Evolutionary conservation across 92 coral and sea anemone species (phyloP), one percentile per base, ranked within the genome.

Genomic region (Blastomussa wellsi): DNA sequence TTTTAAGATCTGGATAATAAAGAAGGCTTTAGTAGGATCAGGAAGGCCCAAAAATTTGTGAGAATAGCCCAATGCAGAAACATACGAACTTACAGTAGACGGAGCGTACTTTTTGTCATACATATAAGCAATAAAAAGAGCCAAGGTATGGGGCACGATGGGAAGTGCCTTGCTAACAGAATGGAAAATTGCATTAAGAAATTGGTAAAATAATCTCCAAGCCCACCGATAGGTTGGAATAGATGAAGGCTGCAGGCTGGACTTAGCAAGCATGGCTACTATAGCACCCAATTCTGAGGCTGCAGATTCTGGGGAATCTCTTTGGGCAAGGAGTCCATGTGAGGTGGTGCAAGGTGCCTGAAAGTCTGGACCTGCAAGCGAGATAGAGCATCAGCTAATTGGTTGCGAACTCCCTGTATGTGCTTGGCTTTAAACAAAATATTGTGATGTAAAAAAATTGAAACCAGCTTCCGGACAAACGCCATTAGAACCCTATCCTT

Each of bases 381-480:
- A 72, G 90, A 89, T 31, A 89, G 80, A 69, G 92, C 77, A 79
- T 89, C 95, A 35, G 93, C 84, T 0, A 84, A 82, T 20, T 78
- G 87, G 57, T 93, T 87, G 44, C 36, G 77, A 44, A 86, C 83
- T 20, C 93, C 90, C 20, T 83, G 88, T 35, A 90, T 82, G 71
- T 93, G 95, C 39, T 89, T 86, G 14, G 92, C 93, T 62, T 87
- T 87, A 41, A 89, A 92, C 49, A 92, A 8, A 20, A 92, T 89
- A 53, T 92, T 90, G 70, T 80, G 78, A 36, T 77, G 32, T 51
- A 91, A 60, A 66, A 90, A 91, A 12, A 76, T 51, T 16, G 74
- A 42, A 1, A 89, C 95, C 13, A 84, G 72, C 59, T 81, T 81
- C 7, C 92, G 88, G 2, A 92, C 95, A 78, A 92, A 92, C 9